Conservation (phyloP, 2,888 invertebrate species). For the Celastrina argiolus region DNA sequence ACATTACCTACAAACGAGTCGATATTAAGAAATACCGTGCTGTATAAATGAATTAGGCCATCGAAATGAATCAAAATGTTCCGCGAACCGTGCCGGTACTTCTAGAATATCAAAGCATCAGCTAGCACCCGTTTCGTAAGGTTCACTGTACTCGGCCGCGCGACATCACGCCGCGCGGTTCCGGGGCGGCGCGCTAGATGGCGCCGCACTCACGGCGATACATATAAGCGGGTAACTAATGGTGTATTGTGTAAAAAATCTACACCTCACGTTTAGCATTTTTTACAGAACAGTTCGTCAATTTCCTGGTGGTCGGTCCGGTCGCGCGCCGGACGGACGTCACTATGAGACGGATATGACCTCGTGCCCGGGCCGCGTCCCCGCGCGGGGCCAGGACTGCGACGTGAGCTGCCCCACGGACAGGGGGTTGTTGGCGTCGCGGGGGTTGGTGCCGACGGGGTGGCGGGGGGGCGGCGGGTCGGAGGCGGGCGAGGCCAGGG, state of each 20-base stretch:
- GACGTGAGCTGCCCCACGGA: constrained; percentile 94
- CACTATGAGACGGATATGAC: constrained; percentile 56
- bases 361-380: constrained; percentile 62
- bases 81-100: constrained; percentile 40
- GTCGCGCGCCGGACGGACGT: constrained; percentile 35
- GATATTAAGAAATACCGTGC: constrained; percentile 51
- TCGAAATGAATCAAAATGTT: constrained; percentile 31
- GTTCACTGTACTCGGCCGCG: constrained; percentile 38
- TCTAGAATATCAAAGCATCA: constrained; percentile 39
- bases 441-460: constrained; percentile 94
- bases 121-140: constrained; percentile 48
- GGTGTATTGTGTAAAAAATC: background rate
- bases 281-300: constrained; percentile 35
- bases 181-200: constrained; percentile 47
- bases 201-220: constrained; percentile 36
- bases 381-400: constrained; percentile 73
- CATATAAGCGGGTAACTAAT: constrained; percentile 5
- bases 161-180: constrained; percentile 48
- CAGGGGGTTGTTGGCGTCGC: constrained; percentile 94
- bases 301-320: constrained; percentile 20
- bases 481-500: constrained; percentile 87
- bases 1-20: constrained; percentile 32
- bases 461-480: constrained; percentile 82
- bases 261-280: background rate
- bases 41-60: constrained; percentile 45